Base-by-base conservation (phyloP, 2,888 invertebrate species). In the Aleiodes testaceus region DNA sequence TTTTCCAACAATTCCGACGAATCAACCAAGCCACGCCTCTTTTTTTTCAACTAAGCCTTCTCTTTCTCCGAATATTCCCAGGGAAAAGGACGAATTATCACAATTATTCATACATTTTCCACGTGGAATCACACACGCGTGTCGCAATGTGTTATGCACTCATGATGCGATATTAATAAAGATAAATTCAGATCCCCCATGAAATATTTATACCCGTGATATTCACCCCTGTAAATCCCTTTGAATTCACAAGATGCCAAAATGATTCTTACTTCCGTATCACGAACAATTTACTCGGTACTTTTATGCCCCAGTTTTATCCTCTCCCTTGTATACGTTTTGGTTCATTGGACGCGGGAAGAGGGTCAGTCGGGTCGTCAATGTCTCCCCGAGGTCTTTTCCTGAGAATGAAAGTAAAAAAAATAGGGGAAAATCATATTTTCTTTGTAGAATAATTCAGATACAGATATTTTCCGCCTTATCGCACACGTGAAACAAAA, bases 1-100 rank as follows among this genome's bases (percentile, higher is more conserved):
- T 74, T 72, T 73, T 73, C 69, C 2, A 69, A 20, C 45, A 52
- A 36, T 52, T 65, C 11, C 16, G 67, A 49, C 67, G 47, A 47
- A 42, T 49, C 47, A 20, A 49, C 65, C 69, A 36, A 36, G 36
- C 36, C 11, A 36, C 9, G 36, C 36, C 11, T 36, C 9, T 36
- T 36, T 36, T 30, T 52, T 18, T 9, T 52, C 11, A 20, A 22
- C 18, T 53, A 53, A 53, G 26, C 45, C 45, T 14, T 45, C 45
- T 26, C 14, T 53, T 11, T 26, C 12, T 1, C 53, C 12, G n/a
- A 36, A 36, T 36, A 36, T 36, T 36, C 9, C 9, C 6, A 9
- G 36, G 36, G 36, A 36, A 9, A 36, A 36, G 9, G 9, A 36
- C 9, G 26, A 26, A 26, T 11, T 11, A 36, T 36, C 36, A 36